Conservation (phyloP, 2,797 vertebrate species). For the Enteromius unitaeniatus region DNA sequence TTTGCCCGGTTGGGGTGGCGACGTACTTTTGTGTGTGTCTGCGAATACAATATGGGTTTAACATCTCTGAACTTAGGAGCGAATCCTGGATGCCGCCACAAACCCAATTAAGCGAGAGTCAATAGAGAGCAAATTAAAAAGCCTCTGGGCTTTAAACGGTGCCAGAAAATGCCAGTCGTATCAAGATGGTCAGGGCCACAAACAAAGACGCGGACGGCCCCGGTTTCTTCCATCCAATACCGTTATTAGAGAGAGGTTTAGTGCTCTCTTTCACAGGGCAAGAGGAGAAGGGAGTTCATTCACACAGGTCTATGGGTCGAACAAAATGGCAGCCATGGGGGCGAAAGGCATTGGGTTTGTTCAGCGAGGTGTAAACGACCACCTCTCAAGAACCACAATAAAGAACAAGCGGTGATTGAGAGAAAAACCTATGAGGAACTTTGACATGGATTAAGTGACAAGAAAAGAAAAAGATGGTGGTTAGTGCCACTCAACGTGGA, state of each 20-base stretch:
- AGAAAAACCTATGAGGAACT: slow-evolving; percentile 48
- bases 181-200: slow-evolving; percentile 73
- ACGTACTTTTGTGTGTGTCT: slow-evolving; percentile 68
- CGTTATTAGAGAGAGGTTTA: slow-evolving; percentile 77
- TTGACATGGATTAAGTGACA: slow-evolving; percentile 43
- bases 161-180: slow-evolving; percentile 74
- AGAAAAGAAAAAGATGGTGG: slow-evolving; percentile 37
- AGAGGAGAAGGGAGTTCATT: slow-evolving; percentile 68
- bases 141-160: slow-evolving; percentile 69
- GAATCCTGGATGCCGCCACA: slow-evolving; percentile 76
- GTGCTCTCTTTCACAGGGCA: slow-evolving; percentile 56
- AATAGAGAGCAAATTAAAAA: slow-evolving; percentile 85
- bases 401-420: slow-evolving; percentile 56
- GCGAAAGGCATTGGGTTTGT: slow-evolving; percentile 69
- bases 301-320: slow-evolving; percentile 72
- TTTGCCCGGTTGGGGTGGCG: slow-evolving; percentile 44
- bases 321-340: slow-evolving; percentile 70
- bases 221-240: slow-evolving; percentile 65
- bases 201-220: slow-evolving; percentile 73
- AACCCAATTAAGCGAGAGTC: slow-evolving; percentile 83
- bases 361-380: slow-evolving; percentile 76
- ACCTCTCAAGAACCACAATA: slow-evolving; percentile 71
- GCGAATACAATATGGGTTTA: slow-evolving; percentile 76
- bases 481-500: slow-evolving; percentile 35
- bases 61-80: slow-evolving; percentile 73